Base-by-base conservation (phyloP, 2,113 vertebrate species). In the Tychaedon coryphoeus region DNA sequence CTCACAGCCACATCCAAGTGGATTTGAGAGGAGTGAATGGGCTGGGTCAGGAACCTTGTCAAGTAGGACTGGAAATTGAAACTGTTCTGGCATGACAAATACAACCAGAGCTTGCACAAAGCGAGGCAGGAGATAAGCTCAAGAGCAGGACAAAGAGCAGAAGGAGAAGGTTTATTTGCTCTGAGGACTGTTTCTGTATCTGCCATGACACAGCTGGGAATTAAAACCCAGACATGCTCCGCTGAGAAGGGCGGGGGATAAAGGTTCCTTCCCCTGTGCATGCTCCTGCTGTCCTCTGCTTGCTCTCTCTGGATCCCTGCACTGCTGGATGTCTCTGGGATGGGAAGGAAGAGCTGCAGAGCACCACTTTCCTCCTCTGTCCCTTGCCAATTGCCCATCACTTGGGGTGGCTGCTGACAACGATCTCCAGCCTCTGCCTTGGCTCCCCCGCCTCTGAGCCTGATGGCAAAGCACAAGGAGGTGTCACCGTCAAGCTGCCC, bases 321-420 rank as follows among this genome's bases (percentile, higher is more conserved):
- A 6, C 65, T 50, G 31, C 82, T 82, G 70, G n/a, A 28, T 83
- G 79, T 23, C 7, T 6, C 66, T n/a, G 29, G 53, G 18, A 23
- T 22, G 15, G 72, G 43, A 45, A 58, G 28, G 8, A 47, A 45
- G 5, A 83, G 60, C 18, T 69, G 20, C 79, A 84, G n/a, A 58
- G 42, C 12, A 45, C 2, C 58, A 6, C 19, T 33, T 45, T 48
- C 42, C 7, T 48, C 17, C 31, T 58, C 31, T 19, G 2, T 14
- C 16, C 38, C 12, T 40, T 28, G 22, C 6, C 23, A 34, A 2
- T 0, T 24, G 13, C 3, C 24, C 29, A 13, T 36, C 43, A 4
- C 12, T 11, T 36, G 10, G 48, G 23, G 12, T 28, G 38, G 38
- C 53, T 0, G 1, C 62, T 76, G 42, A 60, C 13, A 38, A 58